Base-by-base conservation (phyloP, 2,797 vertebrate genomes). In the Melanotaenia nigrans region DNA sequence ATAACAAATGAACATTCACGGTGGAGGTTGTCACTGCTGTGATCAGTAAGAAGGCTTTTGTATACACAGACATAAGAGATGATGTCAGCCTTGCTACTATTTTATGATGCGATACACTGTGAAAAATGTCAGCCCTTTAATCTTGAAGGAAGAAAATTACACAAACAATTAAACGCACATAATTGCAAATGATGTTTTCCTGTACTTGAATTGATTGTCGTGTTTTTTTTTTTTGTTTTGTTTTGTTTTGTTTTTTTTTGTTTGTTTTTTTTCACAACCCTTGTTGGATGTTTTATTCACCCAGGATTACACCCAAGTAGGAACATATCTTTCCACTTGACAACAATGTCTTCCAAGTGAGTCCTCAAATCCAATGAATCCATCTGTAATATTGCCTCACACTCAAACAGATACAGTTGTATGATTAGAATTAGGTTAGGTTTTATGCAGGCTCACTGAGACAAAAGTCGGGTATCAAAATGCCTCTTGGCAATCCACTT, bases 401-500 rank as follows among this genome's bases (percentile, higher is more conserved):
- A 66, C 40, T 72, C 69, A 60, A 68, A 61, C 25, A 64, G 24
- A 65, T 66, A 60, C 68, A 70, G 40, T 68, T 72, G 51, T 20
- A 10, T 73, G 72, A 83, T 69, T 65, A 70, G 59, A 74, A 78
- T 76, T 57, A 56, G 59, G 80, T 67, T 33, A 66, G 53, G 75
- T 82, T 79, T 68, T 40, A 72, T 79, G 58, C 74, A 68, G 64
- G 58, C 76, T 80, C 62, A 71, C 56, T 47, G 59, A 83, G 70
- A 84, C 84, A 87, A 87, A 87, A 82, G 60, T 61, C 67, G 68
- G 76, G 65, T 78, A 88, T 91, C 79, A 87, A 86, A 90, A 87
- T 85, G 85, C 86, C 89, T 92, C 59, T 62, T 77, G 83, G 81
- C 81, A 70, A 90, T 92, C 81, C 73, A 71, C 85, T 92, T 81